These are phyloP conservation scores for Thermophis baileyi DNA, from an alignment of 2,113 vertebrate species.

Conservation along the genomic window DNA sequence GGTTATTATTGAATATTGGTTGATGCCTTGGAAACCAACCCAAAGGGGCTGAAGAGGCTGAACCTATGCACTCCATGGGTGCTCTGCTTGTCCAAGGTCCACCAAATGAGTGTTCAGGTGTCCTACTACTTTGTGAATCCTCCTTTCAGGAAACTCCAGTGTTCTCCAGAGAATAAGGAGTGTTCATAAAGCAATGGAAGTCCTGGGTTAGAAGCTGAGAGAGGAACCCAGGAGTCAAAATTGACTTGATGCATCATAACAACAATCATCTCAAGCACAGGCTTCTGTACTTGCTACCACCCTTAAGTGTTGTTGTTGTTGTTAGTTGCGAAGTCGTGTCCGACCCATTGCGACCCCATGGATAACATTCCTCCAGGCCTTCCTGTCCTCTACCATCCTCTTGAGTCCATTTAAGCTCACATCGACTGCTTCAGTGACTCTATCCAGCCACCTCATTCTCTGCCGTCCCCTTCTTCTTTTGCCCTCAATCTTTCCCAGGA, in stretches of 20 bases:
- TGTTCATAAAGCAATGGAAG: neutral
- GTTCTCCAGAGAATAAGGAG: neutral
- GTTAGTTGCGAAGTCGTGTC: too few species aligned
- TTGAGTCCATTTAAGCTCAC: too few species aligned
- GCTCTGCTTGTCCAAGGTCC: neutral
- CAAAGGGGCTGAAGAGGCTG: neutral
- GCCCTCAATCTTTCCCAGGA: too few species aligned
- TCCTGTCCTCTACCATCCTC: too few species aligned
- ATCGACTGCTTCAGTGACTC: too few species aligned
- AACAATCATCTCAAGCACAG: neutral
- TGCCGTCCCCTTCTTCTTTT: too few species aligned
- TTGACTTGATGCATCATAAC: neutral
- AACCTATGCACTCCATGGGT: neutral
- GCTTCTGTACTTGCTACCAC: neutral
- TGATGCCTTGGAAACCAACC: neutral
- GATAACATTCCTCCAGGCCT: too few species aligned
- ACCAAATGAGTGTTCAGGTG: neutral
- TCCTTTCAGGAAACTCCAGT: neutral
- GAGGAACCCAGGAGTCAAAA: neutral
- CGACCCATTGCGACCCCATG: too few species aligned
- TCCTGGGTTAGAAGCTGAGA: neutral
- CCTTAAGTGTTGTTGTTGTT: neutral
- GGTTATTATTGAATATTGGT: neutral
- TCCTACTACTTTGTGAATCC: neutral
- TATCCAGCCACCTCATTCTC: too few species aligned